Conservation (phyloP, 2,113 vertebrate genomes). For the Dasypus novemcinctus region DNA sequence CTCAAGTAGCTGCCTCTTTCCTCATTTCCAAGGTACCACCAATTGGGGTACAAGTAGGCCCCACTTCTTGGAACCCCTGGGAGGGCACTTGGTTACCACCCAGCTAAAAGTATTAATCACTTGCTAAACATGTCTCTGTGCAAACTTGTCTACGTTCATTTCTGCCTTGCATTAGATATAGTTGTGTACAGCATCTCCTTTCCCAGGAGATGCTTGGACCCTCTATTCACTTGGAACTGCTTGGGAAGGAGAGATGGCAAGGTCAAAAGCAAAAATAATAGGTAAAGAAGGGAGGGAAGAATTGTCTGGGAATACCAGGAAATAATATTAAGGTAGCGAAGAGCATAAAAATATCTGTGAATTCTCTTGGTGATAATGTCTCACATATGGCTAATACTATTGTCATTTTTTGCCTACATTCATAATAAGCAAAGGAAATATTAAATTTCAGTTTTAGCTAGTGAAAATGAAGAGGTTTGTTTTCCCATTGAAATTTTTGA, state of each 20-base stretch:
- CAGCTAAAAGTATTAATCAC: background rate
- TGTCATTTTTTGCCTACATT: background rate
- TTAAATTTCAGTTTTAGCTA: slow-evolving; percentile 7
- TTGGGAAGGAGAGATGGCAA: background rate
- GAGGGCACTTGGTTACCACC: fast-evolving
- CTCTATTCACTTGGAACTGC: background rate
- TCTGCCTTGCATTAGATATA: background rate
- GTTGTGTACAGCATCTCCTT: background rate
- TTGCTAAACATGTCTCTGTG: background rate
- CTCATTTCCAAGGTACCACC: background rate
- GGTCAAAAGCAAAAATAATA: background rate
- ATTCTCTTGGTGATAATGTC: background rate
- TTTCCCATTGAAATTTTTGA: slow-evolving; percentile 8
- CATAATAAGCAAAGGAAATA: background rate
- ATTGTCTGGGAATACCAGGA: background rate
- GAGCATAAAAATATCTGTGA: background rate
- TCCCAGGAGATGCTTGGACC: background rate
- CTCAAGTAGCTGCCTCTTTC: background rate
- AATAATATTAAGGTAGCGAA: background rate
- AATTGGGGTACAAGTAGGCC: background rate
- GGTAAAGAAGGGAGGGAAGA: background rate
- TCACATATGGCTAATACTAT: background rate
- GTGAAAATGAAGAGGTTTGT: slow-evolving; percentile 23
- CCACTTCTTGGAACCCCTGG: background rate
- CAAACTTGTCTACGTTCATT: background rate